Conservation (phyloP, 1,140 invertebrate species). For the Aplysia californica region DNA sequence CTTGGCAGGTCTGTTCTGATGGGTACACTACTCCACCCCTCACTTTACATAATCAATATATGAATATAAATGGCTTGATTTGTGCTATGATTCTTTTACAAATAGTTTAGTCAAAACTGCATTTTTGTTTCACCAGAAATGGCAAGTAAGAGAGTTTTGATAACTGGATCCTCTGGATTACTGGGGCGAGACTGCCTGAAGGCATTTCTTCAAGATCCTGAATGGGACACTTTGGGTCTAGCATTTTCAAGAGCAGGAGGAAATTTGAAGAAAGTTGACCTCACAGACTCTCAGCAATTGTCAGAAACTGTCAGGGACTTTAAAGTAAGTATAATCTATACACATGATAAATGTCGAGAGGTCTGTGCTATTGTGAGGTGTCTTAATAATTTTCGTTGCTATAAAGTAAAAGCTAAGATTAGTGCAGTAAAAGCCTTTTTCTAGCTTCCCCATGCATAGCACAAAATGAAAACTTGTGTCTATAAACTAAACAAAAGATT, state of each 20-base stretch:
- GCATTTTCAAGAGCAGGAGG: slow-evolving; percentile 65
- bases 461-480: too few species aligned
- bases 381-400: too few species aligned
- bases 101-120: neutral
- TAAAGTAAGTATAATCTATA: slow-evolving; percentile 32
- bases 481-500: too few species aligned
- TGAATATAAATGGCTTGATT: too few species aligned
- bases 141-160: slow-evolving; percentile 52
- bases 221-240: slow-evolving; percentile 67
- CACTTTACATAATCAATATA: too few species aligned
- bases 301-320: slow-evolving; percentile 54
- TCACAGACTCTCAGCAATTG: slow-evolving; percentile 61
- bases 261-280: slow-evolving; percentile 64
- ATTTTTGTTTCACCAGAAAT: neutral
- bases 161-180: slow-evolving; percentile 72
- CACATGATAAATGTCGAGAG: neutral
- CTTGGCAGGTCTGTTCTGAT: too few species aligned
- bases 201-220: slow-evolving; percentile 55
- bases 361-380: neutral
- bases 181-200: slow-evolving; percentile 68
- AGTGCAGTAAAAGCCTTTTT: too few species aligned
- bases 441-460: too few species aligned
- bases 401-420: too few species aligned
- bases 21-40: too few species aligned
- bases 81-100: too few species aligned